Evolutionary conservation across 92 coral and sea anemone species (phyloP), one percentile per base, ranked within the genome.

Genomic region (Epizoanthus scotinus): DNA sequence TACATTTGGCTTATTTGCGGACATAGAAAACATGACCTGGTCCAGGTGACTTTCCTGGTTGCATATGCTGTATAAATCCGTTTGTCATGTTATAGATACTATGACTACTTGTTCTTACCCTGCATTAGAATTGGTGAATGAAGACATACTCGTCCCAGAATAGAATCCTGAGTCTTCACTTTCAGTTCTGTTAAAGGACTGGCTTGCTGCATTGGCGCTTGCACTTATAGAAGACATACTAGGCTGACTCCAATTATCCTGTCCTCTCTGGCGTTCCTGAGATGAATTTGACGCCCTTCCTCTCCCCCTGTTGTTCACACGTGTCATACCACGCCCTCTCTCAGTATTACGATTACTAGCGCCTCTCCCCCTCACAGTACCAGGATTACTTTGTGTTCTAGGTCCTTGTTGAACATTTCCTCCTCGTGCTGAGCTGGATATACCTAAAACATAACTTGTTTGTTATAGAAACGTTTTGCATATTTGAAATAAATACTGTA

Each of bases 91-190:
- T 44, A 8, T 24, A 61, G 66, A 27, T 20, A 0, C 38, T 5
- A 6, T 64, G 70, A 64, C n/a, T 15, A 1, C 8, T 29, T 64
- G 9, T 19, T 29, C 70, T 64, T 64, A 64, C 70, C 70, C 70
- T 15, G 44, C 70, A 64, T 28, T 24, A 28, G 70, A 64, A 29
- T 20, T 64, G 70, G 28, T 64, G 20, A 29, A 64, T 5, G 70
- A 64, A 64, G 44, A 64, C 19, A 20, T 8, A 64, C 22, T 64
- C 17, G 70, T 29, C 47, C n/a, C 20, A 15, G 70, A 64, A 27
- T 28, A 64, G 21, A 64, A 64, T 31, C 70, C 70, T 2, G 70
- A 64, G 70, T 64, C 70, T 29, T 64, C 47, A 64, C 22, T 29
- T 15, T 12, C 38, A 20, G 9, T 64, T 38, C 22, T 29, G 44